Base-by-base conservation (phyloP, 2,113 vertebrate species). In the Mionectes macconnelli region DNA sequence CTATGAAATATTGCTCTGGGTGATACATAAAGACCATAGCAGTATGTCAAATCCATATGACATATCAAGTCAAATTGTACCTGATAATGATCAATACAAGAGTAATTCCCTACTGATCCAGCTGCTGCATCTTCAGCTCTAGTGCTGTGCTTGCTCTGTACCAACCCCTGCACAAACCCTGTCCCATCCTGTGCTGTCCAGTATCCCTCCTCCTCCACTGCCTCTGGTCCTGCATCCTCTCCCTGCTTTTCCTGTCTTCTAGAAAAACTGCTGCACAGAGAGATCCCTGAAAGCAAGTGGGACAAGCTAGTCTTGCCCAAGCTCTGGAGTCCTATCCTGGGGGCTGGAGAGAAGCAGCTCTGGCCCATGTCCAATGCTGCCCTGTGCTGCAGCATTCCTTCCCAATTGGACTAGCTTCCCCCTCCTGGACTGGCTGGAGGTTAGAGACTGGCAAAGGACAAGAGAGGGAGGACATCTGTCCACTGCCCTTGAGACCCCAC, bases 351-450 rank as follows among this genome's bases (percentile, higher is more conserved):
- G 23, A 45, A 85, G 59, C 39, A 89, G 25, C 33, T 27, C 12
- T 3, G 6, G 47, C 11, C 1, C 1, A 14, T 56, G 52, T 35
- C 45, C 45, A 60, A 13, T 2, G 1, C 27, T 0, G 1, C 16
- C 50, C 18, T 42, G 37, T 33, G 45, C 63, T 45, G 64, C n/a
- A 81, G 53, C 52, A 77, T 45, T 14, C 37, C 44, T 27, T 53
- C 5, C 7, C 35, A 74, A 39, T 37, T 11, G 7, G 45, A 62
- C 25, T 37, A 50, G 33, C 19, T 62, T 13, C 23, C 14, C 35
- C 37, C 8, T 28, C 18, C 11, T 23, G 27, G 40, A 63, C 45
- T 0, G 3, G 8, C 30, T 78, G 60, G 39, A 87, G 47, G 8
- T 3, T 62, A 49, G 37, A 82, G 52, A 30, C 55, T 66, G 42